Conservation (phyloP, 2,888 invertebrate genomes). For the Incurvaria masculella region DNA sequence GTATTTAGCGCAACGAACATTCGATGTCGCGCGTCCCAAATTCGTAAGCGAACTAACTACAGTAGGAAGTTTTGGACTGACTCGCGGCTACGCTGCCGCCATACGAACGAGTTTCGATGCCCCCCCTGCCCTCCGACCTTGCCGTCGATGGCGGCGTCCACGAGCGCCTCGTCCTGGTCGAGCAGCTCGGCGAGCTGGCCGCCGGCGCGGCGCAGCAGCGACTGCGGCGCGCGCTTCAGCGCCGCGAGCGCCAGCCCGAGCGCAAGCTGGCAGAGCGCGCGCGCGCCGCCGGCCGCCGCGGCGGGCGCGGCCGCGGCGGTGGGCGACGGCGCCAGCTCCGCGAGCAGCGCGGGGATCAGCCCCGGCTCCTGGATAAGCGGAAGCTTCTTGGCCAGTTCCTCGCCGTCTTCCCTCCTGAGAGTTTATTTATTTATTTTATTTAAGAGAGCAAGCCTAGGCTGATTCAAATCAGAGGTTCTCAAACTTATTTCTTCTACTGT, state of each 20-base stretch:
- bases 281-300: constrained; percentile 22
- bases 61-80: no score
- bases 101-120: no score
- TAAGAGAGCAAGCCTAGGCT: no score
- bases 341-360: constrained; percentile 50
- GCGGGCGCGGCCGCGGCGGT: constrained; percentile 17
- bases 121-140: constrained; percentile 30
- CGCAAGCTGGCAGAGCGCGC: constrained; percentile 36
- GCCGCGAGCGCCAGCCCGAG: constrained; percentile 39
- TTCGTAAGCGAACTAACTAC: no score
- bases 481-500: no score
- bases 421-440: no score
- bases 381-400: constrained; percentile 64
- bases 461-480: no score
- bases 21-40: no score
- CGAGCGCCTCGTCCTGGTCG: constrained; percentile 77
- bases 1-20: no score
- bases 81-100: no score
- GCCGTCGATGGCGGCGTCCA: constrained; percentile 75
- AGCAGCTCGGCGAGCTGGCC: constrained; percentile 31
- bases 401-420: constrained; percentile 68
- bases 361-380: constrained; percentile 62
- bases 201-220: constrained; percentile 25
- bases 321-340: constrained; percentile 40
- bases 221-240: constrained; percentile 40